phyloP scores from a whole-genome alignment of 2,797 vertebrate species.

The Anableps anableps region DNA sequence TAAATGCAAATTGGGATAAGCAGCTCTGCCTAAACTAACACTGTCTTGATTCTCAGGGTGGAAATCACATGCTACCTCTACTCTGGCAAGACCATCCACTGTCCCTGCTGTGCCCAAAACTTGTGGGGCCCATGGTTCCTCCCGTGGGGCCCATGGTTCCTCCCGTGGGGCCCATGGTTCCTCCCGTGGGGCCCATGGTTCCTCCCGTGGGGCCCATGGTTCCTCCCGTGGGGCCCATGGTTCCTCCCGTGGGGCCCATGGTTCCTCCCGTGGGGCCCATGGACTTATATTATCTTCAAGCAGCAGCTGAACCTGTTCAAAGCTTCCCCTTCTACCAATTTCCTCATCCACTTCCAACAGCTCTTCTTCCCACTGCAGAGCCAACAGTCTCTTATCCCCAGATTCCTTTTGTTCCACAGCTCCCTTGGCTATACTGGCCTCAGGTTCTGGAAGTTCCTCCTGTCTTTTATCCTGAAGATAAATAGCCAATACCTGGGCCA shows the following conservation, averaged over 20 bases:
- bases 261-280: background rate
- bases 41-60: constrained; percentile 36
- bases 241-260: background rate
- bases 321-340: background rate
- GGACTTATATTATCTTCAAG: background rate
- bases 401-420: background rate
- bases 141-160: too few relatives aligned
- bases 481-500: background rate
- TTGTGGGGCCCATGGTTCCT: too few relatives aligned
- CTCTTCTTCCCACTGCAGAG: background rate
- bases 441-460: background rate
- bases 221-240: too few relatives aligned
- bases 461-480: background rate
- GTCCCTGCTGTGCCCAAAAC: constrained; percentile 50
- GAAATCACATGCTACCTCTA: constrained; percentile 54
- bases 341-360: background rate
- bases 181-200: background rate
- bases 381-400: background rate
- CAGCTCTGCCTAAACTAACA: background rate
- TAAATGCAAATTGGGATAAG: background rate
- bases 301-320: background rate
- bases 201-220: too few relatives aligned
- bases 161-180: too few relatives aligned
- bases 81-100: constrained; percentile 61
- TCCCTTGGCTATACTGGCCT: constrained; percentile 10